These are phyloP conservation scores for Alauda arvensis DNA, from an alignment of 2,797 vertebrate species.

Conservation along the genomic window DNA sequence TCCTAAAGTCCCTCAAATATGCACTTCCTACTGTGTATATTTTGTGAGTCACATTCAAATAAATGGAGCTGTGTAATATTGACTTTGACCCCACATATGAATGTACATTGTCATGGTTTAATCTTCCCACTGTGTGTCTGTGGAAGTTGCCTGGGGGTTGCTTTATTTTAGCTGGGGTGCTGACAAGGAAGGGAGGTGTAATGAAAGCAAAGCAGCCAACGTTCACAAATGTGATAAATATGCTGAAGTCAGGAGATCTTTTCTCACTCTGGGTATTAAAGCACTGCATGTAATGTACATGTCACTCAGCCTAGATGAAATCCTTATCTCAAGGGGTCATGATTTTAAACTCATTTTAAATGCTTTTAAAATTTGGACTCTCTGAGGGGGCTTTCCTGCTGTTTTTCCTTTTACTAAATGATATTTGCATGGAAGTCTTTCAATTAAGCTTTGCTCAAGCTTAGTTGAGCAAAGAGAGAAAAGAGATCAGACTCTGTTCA, in stretches of 20 bases:
- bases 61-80: not conserved
- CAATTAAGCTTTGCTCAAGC: not conserved
- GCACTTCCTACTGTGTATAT: not conserved
- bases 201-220: conserved; percentile 37
- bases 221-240: conserved; percentile 14
- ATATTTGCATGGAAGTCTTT: conserved; percentile 8
- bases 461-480: too few relatives aligned
- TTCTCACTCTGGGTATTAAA: not conserved
- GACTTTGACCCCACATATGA: not conserved
- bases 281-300: not conserved
- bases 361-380: conserved; percentile 1
- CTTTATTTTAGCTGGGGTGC: conserved; percentile 23
- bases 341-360: not conserved
- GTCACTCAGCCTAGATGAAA: conserved; percentile 11
- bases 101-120: not conserved
- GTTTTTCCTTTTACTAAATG: conserved; percentile 23
- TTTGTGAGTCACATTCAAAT: not conserved
- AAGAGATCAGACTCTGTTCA: not conserved
- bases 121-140: not conserved
- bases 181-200: conserved; percentile 38
- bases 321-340: not conserved
- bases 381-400: not conserved
- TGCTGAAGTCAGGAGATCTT: conserved; percentile 43
- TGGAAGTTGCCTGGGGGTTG: not conserved
- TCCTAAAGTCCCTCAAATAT: not conserved